Base-by-base conservation (phyloP, 2,888 invertebrate genomes). In the Volucella zonaria region DNA sequence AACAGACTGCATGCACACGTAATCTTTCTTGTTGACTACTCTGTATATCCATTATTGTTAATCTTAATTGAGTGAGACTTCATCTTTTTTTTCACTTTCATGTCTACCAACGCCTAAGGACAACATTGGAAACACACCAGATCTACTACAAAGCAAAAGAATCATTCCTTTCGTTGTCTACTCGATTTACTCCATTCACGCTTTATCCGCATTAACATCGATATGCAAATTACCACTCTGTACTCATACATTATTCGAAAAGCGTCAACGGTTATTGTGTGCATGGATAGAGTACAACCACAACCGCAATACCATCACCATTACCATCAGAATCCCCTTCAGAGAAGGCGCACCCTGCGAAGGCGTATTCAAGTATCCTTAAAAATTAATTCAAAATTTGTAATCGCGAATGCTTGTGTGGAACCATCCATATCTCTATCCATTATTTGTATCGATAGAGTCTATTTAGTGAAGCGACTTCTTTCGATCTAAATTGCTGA, bases 351-450 rank as follows among this genome's bases (percentile, higher is more conserved):
- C 31, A 23, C 42, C 31, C 47, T 42, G 40, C 38, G 15, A 47
- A 58, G 43, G 11, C 15, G 12, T 49, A 54, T 67, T 31, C 23
- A 62, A 74, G 81, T 81, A 75, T 75, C 64, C 79, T 83, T 79
- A 79, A 83, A 82, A 83, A 83, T 79, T 83, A 83, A 83, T 83
- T 83, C 75, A 70, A 79, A 79, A 79, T 75, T 59, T 75, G 83
- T 71, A 75, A 83, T 83, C 79, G 47, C 64, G 70, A 66, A 14
- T 79, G 47, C 40, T 70, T 66, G 74, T 74, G 64, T 47, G 66
- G 43, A 64, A 73, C 18, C 74, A 58, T 56, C 58, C 52, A 74
- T 77, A 82, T 31, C 31, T 31, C 31, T 31, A 31, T 76, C 64
- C 40, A 61, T 75, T 70, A 83, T 54, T 31, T 59, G 74, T 79